These are phyloP conservation scores for Solea solea DNA, from an alignment of 2,113 vertebrate species.

Conservation along the genomic window DNA sequence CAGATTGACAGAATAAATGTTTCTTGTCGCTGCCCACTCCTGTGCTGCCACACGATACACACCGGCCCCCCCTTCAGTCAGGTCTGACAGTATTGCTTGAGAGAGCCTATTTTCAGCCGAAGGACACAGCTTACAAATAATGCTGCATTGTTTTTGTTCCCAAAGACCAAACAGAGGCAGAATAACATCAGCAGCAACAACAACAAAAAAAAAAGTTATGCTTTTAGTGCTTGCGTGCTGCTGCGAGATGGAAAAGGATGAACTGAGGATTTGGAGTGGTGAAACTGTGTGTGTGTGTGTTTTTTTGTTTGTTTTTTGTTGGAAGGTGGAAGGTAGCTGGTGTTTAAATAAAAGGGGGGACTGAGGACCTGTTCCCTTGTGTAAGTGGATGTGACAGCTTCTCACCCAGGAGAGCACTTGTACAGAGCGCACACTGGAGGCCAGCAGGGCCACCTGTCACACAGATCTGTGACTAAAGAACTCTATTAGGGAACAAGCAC, in stretches of 20 bases:
- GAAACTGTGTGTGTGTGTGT: slow-evolving; percentile 7
- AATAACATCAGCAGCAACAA: too few relatives aligned
- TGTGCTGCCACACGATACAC: too few relatives aligned
- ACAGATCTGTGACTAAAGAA: slow-evolving; percentile 74
- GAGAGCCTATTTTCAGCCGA: too few relatives aligned
- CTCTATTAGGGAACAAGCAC: slow-evolving; percentile 71
- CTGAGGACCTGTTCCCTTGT: slow-evolving; percentile 61
- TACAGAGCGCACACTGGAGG: slow-evolving; percentile 70
- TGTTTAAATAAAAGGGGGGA: slow-evolving; percentile 43
- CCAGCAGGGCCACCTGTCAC: slow-evolving; percentile 76
- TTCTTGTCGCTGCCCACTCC: too few relatives aligned
- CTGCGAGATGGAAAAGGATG: slow-evolving; percentile 18
- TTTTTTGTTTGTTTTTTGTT: slow-evolving; percentile 18
- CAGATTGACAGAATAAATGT: too few relatives aligned
- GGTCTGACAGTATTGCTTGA: too few relatives aligned
- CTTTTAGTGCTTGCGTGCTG: slow-evolving; percentile 2
- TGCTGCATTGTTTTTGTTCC: too few relatives aligned
- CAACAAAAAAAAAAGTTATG: background rate
- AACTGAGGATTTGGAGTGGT: slow-evolving; percentile 18
- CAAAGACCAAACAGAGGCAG: too few relatives aligned
- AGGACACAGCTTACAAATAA: too few relatives aligned
- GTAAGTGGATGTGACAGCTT: slow-evolving; percentile 79
- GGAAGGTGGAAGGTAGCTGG: slow-evolving; percentile 40
- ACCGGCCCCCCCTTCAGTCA: too few relatives aligned
- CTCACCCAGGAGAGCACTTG: slow-evolving; percentile 77